These are phyloP conservation scores for Ptyas mucosa DNA, from an alignment of 2,113 vertebrate genomes.

Conservation along the genomic window DNA sequence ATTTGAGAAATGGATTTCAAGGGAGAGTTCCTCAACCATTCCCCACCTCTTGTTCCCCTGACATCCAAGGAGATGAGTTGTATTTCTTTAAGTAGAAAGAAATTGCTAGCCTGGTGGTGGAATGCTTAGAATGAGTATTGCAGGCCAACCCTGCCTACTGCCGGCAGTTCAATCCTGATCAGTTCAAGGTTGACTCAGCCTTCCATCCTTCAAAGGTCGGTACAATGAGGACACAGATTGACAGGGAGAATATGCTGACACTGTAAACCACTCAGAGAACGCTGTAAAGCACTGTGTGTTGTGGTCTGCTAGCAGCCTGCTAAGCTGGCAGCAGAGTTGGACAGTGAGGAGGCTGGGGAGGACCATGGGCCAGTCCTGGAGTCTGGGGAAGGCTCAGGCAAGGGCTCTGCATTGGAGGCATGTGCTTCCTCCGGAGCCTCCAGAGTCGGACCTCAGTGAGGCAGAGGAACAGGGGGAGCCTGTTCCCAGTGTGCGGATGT, in stretches of 20 bases:
- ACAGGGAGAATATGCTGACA: background rate
- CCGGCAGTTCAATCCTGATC: background rate
- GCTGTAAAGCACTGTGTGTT: background rate
- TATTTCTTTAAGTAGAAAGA: background rate
- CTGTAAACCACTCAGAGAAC: background rate
- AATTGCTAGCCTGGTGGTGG: background rate
- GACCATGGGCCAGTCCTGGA: too few relatives aligned
- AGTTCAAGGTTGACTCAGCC: background rate
- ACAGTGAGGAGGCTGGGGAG: too few relatives aligned
- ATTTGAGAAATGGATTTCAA: slow-evolving; percentile 7
- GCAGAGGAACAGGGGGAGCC: too few relatives aligned
- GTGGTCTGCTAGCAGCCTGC: too few relatives aligned
- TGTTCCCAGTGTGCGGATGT: too few relatives aligned
- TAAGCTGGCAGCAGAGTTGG: too few relatives aligned
- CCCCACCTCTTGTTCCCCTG: background rate
- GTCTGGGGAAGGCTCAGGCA: too few relatives aligned
- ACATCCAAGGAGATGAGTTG: background rate
- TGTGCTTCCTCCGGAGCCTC: too few relatives aligned
- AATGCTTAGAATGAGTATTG: background rate
- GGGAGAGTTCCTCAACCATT: background rate
- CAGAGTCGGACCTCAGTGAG: too few relatives aligned
- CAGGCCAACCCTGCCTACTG: background rate
- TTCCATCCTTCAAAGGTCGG: background rate
- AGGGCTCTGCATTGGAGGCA: too few relatives aligned
- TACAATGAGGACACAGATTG: background rate